Evolutionary conservation across 2,113 vertebrate genomes (phyloP).

Genomic region (Podarcis raffonei): DNA sequence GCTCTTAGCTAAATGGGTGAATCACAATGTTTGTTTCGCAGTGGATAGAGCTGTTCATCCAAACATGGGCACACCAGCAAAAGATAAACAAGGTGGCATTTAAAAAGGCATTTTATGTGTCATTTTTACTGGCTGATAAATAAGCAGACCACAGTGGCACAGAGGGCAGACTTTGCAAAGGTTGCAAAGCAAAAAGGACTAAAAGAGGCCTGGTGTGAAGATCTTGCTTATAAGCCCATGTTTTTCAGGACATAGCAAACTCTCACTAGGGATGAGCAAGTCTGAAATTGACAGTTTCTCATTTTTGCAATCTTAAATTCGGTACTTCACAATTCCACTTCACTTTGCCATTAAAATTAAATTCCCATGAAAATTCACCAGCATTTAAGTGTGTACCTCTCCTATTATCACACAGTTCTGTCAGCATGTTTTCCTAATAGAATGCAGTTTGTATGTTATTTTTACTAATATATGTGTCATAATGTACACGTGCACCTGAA

Average conservation of each 20-base stretch:
- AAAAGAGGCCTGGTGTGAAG: not conserved
- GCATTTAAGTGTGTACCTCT: too few species aligned
- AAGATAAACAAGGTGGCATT: not conserved
- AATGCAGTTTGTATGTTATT: too few species aligned
- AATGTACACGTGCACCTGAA: too few species aligned
- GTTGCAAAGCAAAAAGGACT: not conserved
- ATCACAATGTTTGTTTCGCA: accelerated
- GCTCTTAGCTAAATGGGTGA: not conserved
- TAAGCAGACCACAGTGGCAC: not conserved
- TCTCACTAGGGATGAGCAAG: too few species aligned
- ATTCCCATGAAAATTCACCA: too few species aligned
- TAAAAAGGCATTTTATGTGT: not conserved
- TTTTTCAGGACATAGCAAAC: not conserved
- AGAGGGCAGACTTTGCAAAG: not conserved
- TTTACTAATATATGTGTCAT: too few species aligned
- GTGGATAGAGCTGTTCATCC: not conserved
- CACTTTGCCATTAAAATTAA: too few species aligned
- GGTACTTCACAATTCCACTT: too few species aligned
- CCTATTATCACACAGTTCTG: too few species aligned
- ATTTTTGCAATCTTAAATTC: too few species aligned
- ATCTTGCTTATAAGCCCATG: not conserved
- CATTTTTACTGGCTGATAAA: not conserved
- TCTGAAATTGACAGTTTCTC: too few species aligned
- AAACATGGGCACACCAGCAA: not conserved
- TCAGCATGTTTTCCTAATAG: too few species aligned